Conservation (phyloP, 35 echinoderm and acorn worm genomes). For the Amphiura filiformis region DNA sequence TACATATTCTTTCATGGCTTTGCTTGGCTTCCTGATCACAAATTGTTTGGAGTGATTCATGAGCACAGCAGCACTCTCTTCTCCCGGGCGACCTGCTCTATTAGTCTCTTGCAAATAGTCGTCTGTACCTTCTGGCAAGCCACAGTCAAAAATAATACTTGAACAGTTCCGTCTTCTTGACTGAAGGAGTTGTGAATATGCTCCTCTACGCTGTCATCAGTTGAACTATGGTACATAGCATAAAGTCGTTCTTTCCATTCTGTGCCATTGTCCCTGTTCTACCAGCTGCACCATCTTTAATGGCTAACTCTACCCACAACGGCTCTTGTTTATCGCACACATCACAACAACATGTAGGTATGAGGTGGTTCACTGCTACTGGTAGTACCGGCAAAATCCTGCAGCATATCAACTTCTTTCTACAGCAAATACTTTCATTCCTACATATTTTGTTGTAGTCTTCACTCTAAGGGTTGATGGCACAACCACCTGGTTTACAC, state of each 20-base stretch:
- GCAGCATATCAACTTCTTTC: neutral
- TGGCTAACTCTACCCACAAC: neutral
- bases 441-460: neutral
- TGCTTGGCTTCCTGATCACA: neutral
- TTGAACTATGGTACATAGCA: neutral
- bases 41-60: neutral
- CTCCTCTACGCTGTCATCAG: neutral
- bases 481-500: no score
- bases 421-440: neutral
- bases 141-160: neutral
- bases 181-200: neutral
- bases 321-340: no score
- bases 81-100: neutral
- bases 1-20: neutral
- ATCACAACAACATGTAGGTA: no score
- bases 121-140: neutral
- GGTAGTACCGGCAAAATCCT: neutral
- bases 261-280: neutral
- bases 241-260: neutral
- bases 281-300: neutral
- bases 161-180: neutral
- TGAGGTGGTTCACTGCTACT: neutral
- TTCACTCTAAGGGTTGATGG: no score
- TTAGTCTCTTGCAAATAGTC: neutral
- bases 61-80: neutral